phyloP scores from a whole-genome alignment of 2,888 invertebrate genomes.

The Lasioglossum marginatum region DNA sequence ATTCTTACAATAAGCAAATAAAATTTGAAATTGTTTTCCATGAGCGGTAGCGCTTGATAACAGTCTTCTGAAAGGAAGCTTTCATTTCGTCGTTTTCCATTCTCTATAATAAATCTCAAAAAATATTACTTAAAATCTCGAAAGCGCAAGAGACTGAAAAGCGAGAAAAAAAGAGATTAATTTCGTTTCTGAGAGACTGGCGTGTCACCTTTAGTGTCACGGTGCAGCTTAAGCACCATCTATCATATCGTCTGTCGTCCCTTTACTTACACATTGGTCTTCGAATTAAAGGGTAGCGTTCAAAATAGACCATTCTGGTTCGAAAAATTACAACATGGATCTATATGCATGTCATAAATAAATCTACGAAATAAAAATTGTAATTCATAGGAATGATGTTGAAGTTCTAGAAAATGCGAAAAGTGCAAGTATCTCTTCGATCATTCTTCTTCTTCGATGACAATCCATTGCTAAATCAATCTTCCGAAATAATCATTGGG shows the following conservation, averaged over 20 bases:
- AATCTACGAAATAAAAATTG: neutral
- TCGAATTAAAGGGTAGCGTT: neutral
- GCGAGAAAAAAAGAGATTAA: constrained; percentile 4
- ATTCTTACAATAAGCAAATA: neutral
- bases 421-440: neutral
- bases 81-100: neutral
- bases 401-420: neutral
- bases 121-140: neutral
- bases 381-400: neutral
- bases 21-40: neutral
- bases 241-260: constrained; percentile 19
- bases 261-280: neutral
- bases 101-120: neutral
- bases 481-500: neutral
- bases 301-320: neutral
- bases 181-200: neutral
- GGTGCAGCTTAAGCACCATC: constrained; percentile 27
- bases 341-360: neutral
- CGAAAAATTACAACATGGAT: neutral
- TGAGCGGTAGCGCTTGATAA: neutral
- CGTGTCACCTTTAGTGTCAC: constrained; percentile 18
- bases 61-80: neutral
- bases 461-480: neutral
- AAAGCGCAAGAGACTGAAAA: neutral
- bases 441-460: neutral